These are phyloP conservation scores for Pseudocheirus occidentalis DNA, from an alignment of 2,797 vertebrate species.

Conservation along the genomic window DNA sequence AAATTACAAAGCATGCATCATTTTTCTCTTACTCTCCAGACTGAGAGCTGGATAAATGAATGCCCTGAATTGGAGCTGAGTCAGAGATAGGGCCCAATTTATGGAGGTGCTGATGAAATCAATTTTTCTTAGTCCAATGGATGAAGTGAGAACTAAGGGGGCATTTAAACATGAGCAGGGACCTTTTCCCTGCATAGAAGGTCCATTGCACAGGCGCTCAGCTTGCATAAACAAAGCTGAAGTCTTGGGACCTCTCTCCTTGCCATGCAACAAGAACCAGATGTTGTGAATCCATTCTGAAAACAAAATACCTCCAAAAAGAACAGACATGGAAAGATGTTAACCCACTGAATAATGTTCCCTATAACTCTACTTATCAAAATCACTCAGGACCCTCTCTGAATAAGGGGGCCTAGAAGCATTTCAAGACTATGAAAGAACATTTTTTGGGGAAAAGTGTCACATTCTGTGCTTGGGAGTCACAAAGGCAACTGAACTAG, in stretches of 20 bases:
- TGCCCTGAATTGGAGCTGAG: constrained; percentile 75
- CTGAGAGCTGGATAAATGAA: constrained; percentile 73
- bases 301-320: constrained; percentile 78
- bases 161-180: constrained; percentile 67
- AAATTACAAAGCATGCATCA: constrained; percentile 22
- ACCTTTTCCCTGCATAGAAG: constrained; percentile 71
- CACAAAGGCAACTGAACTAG: constrained; percentile 80
- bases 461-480: constrained; percentile 76
- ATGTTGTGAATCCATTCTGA: constrained; percentile 58
- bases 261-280: constrained; percentile 61
- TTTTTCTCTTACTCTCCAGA: constrained; percentile 71
- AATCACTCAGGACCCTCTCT: constrained; percentile 72
- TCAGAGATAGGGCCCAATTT: constrained; percentile 67
- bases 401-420: constrained; percentile 75
- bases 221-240: constrained; percentile 67
- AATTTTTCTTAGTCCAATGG: constrained; percentile 72
- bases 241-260: constrained; percentile 67
- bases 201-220: constrained; percentile 50
- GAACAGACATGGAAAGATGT: constrained; percentile 71
- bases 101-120: constrained; percentile 69
- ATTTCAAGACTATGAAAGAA: constrained; percentile 78
- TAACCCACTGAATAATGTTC: constrained; percentile 78
- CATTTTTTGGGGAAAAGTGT: constrained; percentile 61
- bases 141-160: constrained; percentile 78
- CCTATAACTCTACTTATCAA: constrained; percentile 79